A percentile compares a stretch with the other conserved stretches of the same genome.
These are phyloP conservation scores for Alviniconcha strummeri DNA, from an alignment of 2,888 invertebrate species.

Conservation along the genomic window DNA sequence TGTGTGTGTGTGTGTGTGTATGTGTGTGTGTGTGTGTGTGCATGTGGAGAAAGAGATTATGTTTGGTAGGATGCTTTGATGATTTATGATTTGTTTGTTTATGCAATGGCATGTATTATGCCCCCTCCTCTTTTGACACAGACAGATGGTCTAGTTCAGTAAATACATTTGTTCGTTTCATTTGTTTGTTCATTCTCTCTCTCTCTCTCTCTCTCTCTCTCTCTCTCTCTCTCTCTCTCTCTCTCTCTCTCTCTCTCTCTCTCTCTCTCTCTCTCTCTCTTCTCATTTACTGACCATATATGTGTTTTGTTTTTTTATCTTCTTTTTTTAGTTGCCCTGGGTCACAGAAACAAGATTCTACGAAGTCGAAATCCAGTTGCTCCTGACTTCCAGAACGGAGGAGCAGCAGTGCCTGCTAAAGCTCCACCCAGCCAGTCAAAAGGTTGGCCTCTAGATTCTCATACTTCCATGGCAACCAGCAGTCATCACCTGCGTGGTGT, in stretches of 20 bases:
- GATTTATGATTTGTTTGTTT: background rate
- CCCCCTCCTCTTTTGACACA: background rate
- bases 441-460: background rate
- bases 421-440: background rate
- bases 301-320: background rate
- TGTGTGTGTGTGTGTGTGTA: background rate
- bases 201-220: background rate
- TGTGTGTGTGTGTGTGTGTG: no score
- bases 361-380: constrained; percentile 40
- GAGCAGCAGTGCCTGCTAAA: background rate
- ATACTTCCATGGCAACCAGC: no score
- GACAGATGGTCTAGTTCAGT: no score
- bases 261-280: background rate
- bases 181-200: background rate
- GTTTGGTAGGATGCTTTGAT: background rate
- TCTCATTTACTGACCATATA: no score
- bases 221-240: background rate
- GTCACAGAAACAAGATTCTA: constrained; percentile 73
- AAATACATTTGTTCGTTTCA: no score
- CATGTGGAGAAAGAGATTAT: background rate
- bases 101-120: background rate
- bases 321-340: constrained; percentile 67
- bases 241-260: background rate
- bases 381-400: background rate
- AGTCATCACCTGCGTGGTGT: no score